Conservation (phyloP, 1,140 invertebrate species). For the Atta cephalotes region DNA sequence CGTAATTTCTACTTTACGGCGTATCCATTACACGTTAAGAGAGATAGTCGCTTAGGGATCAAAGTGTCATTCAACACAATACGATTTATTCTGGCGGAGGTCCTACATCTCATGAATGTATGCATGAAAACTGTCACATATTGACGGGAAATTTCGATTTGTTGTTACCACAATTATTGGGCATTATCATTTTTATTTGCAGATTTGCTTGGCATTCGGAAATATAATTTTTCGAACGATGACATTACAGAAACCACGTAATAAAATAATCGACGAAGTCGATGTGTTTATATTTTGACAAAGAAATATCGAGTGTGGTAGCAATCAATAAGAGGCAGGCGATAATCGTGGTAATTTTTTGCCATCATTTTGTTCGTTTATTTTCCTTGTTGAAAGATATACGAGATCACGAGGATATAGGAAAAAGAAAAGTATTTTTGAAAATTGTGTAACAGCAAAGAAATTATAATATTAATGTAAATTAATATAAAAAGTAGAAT, state of each 20-base stretch:
- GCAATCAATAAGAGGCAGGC: not conserved
- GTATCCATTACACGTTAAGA: conserved; percentile 30
- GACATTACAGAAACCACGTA: not conserved
- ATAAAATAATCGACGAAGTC: not conserved
- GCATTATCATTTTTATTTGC: conserved; percentile 16
- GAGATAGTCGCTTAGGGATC: conserved; percentile 31
- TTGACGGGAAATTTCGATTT: conserved; percentile 16
- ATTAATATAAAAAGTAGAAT: too few relatives aligned
- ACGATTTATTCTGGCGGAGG: conserved; percentile 26
- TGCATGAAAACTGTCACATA: conserved; percentile 34
- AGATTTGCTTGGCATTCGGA: not conserved
- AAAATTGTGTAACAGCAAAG: too few relatives aligned
- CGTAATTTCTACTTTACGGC: conserved; percentile 44
- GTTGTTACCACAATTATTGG: not conserved
- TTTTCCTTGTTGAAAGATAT: not conserved
- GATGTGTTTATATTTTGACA: not conserved
- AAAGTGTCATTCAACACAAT: conserved; percentile 45
- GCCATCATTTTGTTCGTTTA: not conserved
- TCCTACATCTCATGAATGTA: conserved; percentile 26
- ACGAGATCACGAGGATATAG: too few relatives aligned
- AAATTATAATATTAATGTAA: too few relatives aligned
- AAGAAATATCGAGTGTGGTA: not conserved
- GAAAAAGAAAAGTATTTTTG: too few relatives aligned
- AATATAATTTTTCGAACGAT: conserved; percentile 1
- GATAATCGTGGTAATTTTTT: not conserved